A percentile compares a stretch with the other conserved stretches of the same genome.
Evolutionary conservation across 2,113 vertebrate species (phyloP).

Genomic region (Sprattus sprattus): DNA sequence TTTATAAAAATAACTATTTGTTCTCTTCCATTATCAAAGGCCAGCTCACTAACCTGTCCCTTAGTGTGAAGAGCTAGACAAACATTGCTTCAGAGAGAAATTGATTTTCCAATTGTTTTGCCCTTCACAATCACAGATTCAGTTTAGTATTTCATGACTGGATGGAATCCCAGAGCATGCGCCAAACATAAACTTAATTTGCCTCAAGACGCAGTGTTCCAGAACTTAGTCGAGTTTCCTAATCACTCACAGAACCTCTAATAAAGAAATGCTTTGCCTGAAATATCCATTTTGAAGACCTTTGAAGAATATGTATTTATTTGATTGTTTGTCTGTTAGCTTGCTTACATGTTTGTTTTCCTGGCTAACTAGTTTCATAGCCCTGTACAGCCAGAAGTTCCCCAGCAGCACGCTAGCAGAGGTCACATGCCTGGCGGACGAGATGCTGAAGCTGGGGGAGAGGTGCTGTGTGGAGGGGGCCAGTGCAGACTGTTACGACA

Average conservation of each 20-base stretch:
- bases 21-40: background rate
- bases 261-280: background rate
- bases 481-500: conserved; percentile 39
- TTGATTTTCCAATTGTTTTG: background rate
- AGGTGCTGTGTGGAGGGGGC: conserved; percentile 39
- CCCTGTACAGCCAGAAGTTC: conserved; percentile 46
- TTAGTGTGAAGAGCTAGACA: no score
- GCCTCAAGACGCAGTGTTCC: background rate
- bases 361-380: conserved; percentile 24
- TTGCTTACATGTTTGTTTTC: background rate
- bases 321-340: background rate
- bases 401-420: conserved; percentile 44
- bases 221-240: background rate
- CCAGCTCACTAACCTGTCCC: background rate
- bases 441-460: conserved; percentile 42
- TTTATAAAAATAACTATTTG: no score
- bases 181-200: background rate
- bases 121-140: background rate
- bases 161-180: background rate
- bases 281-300: background rate
- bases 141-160: background rate
- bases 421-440: conserved; percentile 39
- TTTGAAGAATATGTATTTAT: background rate
- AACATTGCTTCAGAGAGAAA: background rate
- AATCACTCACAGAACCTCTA: background rate